These are phyloP conservation scores for Paracyclopina nana DNA, from an alignment of 1,140 invertebrate species.

Conservation along the genomic window DNA sequence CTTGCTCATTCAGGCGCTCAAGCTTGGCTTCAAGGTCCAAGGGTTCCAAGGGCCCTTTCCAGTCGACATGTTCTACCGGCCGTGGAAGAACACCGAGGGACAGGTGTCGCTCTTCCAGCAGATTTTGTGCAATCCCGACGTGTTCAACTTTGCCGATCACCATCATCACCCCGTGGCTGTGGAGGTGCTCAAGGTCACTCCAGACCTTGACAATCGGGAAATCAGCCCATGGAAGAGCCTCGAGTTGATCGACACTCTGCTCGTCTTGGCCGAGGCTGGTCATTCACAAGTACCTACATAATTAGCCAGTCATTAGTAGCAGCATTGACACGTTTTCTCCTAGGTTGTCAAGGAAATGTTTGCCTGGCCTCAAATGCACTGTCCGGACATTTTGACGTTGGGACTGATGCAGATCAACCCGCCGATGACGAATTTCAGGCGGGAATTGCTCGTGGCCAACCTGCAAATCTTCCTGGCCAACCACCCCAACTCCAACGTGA, in stretches of 20 bases:
- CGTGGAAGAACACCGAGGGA: conserved; percentile 79
- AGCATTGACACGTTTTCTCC: not conserved
- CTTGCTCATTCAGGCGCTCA: conserved; percentile 54
- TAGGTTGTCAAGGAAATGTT: conserved; percentile 60
- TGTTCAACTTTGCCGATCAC: conserved; percentile 84
- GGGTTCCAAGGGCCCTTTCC: conserved; percentile 47
- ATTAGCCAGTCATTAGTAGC: conserved; percentile 43
- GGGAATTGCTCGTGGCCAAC: conserved; percentile 60
- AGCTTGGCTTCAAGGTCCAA: conserved; percentile 50
- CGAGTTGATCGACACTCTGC: conserved; percentile 65
- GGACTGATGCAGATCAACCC: conserved; percentile 62
- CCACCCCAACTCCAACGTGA: conserved; percentile 69
- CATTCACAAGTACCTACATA: no score
- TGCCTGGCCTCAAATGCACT: conserved; percentile 74
- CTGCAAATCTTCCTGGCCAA: conserved; percentile 80
- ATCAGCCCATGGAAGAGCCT: conserved; percentile 57
- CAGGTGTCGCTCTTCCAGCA: conserved; percentile 28
- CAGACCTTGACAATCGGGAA: conserved; percentile 78
- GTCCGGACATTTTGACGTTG: conserved; percentile 75
- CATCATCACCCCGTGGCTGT: conserved; percentile 60
- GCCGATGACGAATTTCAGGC: conserved; percentile 47
- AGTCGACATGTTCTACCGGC: conserved; percentile 63
- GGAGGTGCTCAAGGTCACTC: conserved; percentile 72
- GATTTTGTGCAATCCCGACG: conserved; percentile 51
- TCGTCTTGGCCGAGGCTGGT: conserved; percentile 67